Base-by-base conservation (phyloP, 2,888 invertebrate genomes). In the Eustalomyia histrio region DNA sequence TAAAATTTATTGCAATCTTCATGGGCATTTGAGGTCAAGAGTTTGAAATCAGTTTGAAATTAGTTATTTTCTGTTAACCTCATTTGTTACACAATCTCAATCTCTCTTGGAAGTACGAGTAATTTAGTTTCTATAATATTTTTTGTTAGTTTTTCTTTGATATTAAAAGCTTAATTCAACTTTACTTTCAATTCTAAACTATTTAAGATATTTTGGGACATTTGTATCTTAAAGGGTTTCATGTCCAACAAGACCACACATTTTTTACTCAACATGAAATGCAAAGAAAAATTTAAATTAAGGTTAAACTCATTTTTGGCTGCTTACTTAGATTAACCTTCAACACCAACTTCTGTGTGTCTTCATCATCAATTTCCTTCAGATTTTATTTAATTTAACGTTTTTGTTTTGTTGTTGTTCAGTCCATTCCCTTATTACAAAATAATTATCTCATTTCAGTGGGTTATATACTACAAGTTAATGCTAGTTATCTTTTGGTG, bases 301-400 rank as follows among this genome's bases (percentile, higher is more conserved):
- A 75, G 78, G 81, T 81, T 78, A 74, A 74, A 78, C 71, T 74
- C 58, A 75, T 78, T 71, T 71, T n/a, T 4, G 43, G 55, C 74
- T 76, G 74, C 57, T 69, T 78, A 78, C 65, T 81, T 74, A 63
- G 69, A 81, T 78, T 81, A 81, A 78, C 78, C 81, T 78, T 75
- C 78, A 73, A 71, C 71, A 74, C 50, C 18, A 73, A 60, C 61
- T 61, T 24, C 69, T 60, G 35, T 64, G 63, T 61, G 50, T 57
- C 35, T 79, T 60, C 18, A 14, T 57, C 43, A 57, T 39, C 58
- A 60, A 24, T 18, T 43, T 24, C 7, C n/a, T 39, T 21, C 21
- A 24, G 69, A 58, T 64, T 65, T 47, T 65, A 69, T 47, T 78
- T 21, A 52, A 69, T 47, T 78, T 21, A 52, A 61, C 14, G 65